Conservation (phyloP, 2,888 invertebrate genomes). For the Hololepta plana region DNA sequence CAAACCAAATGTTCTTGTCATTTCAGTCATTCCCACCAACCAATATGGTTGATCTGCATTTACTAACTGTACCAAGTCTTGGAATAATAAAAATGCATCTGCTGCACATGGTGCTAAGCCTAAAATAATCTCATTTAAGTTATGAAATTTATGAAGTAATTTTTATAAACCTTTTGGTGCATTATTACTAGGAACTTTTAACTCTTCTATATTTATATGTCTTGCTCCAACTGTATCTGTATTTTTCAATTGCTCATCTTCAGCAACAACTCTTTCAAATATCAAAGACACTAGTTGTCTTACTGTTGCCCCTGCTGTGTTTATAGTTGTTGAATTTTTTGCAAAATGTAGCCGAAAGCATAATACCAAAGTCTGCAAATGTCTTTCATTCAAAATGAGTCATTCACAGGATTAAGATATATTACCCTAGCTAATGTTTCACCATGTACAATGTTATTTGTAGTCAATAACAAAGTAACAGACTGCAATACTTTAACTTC, state of each 20-base stretch:
- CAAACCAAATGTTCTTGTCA: conserved; percentile 91
- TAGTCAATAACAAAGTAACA: conserved; percentile 82
- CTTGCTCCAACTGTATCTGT: conserved; percentile 12
- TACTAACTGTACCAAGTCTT: conserved; percentile 92
- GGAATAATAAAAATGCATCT: conserved; percentile 89
- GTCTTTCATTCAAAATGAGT: too few species aligned
- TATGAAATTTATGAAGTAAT: background rate
- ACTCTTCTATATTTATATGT: conserved; percentile 56
- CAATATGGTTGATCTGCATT: conserved; percentile 94
- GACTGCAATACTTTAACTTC: conserved; percentile 95
- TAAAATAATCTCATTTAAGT: conserved; percentile 9
- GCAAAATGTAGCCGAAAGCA: conserved; percentile 95
- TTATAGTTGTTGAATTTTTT: conserved; percentile 86
- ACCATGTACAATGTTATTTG: conserved; percentile 88
- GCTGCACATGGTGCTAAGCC: conserved; percentile 71
- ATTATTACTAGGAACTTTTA: conserved; percentile 55
- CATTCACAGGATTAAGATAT: too few species aligned
- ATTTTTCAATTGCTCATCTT: conserved; percentile 35
- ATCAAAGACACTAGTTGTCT: conserved; percentile 85
- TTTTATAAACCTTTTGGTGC: conserved; percentile 52
- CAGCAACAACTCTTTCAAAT: conserved; percentile 68
- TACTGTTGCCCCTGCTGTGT: conserved; percentile 95
- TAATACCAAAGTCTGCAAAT: conserved; percentile 67
- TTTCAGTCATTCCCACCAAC: conserved; percentile 90
- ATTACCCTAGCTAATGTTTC: conserved; percentile 80